Evolutionary conservation across 2,888 invertebrate species (phyloP), one percentile per base, ranked within the genome.

Genomic region (Drosophila kanekoi): DNA sequence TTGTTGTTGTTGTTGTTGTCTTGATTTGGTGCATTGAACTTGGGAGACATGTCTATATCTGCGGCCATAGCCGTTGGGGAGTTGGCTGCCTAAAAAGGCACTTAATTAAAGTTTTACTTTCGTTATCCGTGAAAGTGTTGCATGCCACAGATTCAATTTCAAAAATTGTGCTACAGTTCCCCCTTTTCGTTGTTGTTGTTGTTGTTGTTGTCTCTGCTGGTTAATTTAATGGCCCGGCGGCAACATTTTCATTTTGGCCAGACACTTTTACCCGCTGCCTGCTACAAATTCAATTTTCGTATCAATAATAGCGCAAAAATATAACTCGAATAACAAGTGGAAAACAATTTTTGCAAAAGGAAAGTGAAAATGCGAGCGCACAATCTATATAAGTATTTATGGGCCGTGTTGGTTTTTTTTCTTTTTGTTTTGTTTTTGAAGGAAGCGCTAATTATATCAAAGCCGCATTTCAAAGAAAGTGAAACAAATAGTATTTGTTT

Each of bases 101-200:
- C 58, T 61, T 47, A 64, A 61, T 72, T 77, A 67, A 61, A 66
- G 56, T 73, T 82, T 87, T 87, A 84, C 87, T 84, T 84, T 84
- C 87, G 68, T 87, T 79, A 64, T 65, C 69, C 74, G 83, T 85
- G 83, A 83, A 84, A 84, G 83, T 85, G 87, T 75, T 57, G 87
- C 85, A 72, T 75, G 83, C 77, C 79, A 74, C 77, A 71, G 76
- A 71, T 79, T 79, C 68, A 79, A 84, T 78, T 83, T 75, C 14
- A 63, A 18, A 82, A 86, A 68, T 47, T 83, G 74, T 74, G 77
- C 65, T 72, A 72, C 83, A 82, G 53, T 77, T 76, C 35, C 20
- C 13, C 43, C 28, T 35, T 53, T 23, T 49, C 71, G 66, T 48
- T 28, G 28, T 28, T 65, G 56, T 35, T 20, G 23, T 35, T 20